Conservation (phyloP, 2,113 vertebrate species). For the Pseudolaguvia tuberculata region DNA sequence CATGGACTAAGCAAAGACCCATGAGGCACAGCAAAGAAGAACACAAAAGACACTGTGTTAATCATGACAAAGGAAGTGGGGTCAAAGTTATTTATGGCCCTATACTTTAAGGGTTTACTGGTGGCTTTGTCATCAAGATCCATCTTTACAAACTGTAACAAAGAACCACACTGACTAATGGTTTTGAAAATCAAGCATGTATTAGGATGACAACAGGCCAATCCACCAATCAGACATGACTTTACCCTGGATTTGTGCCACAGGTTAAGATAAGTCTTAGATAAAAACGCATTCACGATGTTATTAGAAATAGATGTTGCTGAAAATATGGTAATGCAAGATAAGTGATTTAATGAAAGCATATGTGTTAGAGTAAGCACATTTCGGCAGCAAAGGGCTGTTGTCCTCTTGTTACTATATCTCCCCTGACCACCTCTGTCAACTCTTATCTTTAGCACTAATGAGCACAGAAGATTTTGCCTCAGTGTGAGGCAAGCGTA, state of each 20-base stretch:
- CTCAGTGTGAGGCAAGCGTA: slow-evolving; percentile 60
- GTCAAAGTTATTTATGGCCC: slow-evolving; percentile 18
- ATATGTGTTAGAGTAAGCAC: slow-evolving; percentile 37
- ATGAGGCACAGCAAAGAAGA: slow-evolving; percentile 5
- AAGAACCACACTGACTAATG: slow-evolving; percentile 12
- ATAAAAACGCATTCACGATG: not conserved
- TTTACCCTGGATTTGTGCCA: not conserved
- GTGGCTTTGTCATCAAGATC: slow-evolving; percentile 11
- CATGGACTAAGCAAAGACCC: slow-evolving; percentile 16
- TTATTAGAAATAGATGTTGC: not conserved
- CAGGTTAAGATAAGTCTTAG: not conserved
- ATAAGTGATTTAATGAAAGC: slow-evolving; percentile 26
- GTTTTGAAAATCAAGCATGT: not conserved
- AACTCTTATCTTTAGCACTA: slow-evolving; percentile 63
- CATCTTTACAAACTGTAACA: slow-evolving; percentile 5
- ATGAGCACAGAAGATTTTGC: slow-evolving; percentile 61
- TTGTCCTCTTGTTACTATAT: slow-evolving; percentile 56
- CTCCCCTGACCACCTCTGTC: slow-evolving; percentile 59
- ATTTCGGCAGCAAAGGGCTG: slow-evolving; percentile 43
- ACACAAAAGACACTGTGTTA: slow-evolving; percentile 26
- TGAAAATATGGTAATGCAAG: not conserved
- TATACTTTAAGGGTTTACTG: slow-evolving; percentile 9
- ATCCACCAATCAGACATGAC: not conserved
- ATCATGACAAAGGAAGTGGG: slow-evolving; percentile 24
- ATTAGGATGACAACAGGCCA: slow-evolving; percentile 16